These are phyloP conservation scores for Vipera latastei DNA, from an alignment of 2,797 vertebrate species.

Conservation along the genomic window DNA sequence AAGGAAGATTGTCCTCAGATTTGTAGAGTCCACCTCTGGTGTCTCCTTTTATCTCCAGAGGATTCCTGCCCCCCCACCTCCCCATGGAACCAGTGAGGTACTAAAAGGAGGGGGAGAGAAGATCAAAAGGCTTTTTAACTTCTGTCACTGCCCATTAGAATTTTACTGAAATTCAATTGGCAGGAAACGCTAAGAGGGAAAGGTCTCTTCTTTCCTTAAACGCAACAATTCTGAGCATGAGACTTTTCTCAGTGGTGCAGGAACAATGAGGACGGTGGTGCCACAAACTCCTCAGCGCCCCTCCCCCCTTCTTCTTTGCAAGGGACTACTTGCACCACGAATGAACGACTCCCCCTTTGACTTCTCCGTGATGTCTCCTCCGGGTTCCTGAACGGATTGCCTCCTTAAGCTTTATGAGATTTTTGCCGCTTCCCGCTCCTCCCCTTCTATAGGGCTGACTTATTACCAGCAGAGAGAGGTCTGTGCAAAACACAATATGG, in stretches of 20 bases:
- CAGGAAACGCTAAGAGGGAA: not conserved
- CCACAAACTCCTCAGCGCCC: not conserved
- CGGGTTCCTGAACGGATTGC: not conserved
- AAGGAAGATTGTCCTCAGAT: too few relatives aligned
- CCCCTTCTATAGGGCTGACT: not conserved
- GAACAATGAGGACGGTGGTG: not conserved
- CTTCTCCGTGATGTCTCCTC: not conserved
- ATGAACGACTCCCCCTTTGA: not conserved
- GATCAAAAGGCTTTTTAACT: too few relatives aligned
- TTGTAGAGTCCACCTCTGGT: too few relatives aligned
- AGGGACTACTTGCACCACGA: not conserved
- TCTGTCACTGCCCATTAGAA: not conserved
- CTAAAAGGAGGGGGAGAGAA: too few relatives aligned
- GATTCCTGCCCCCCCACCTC: too few relatives aligned
- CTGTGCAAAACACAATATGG: not conserved
- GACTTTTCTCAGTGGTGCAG: not conserved
- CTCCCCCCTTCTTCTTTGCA: not conserved
- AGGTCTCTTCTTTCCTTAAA: not conserved
- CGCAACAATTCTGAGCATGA: not conserved
- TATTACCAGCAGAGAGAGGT: too few relatives aligned
- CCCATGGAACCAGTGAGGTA: too few relatives aligned
- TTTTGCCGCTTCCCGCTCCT: not conserved
- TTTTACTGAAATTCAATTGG: not conserved
- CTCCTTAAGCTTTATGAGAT: conserved; percentile 6
- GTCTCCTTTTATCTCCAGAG: too few relatives aligned